A percentile compares a stretch with the other conserved stretches of the same genome.
Evolutionary conservation across 2,113 vertebrate species (phyloP).

Genomic region (Pangasianodon hypophthalmus): DNA sequence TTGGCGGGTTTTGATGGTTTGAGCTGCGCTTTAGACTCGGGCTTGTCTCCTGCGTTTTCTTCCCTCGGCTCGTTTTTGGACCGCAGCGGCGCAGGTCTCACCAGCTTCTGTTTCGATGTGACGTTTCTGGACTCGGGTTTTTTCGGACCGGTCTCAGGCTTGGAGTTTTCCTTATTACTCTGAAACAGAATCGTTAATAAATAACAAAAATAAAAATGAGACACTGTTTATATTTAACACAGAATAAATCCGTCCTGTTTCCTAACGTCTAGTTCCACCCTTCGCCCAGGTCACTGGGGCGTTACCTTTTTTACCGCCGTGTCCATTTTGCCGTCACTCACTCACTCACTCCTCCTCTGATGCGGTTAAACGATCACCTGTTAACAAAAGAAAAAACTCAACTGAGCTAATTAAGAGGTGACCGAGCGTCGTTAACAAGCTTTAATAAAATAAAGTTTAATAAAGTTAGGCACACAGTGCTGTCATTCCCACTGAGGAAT

Average conservation of each 20-base stretch:
- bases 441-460: background rate
- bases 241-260: background rate
- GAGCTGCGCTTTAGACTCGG: conserved; percentile 30
- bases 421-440: background rate
- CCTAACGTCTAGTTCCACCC: background rate
- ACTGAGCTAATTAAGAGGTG: background rate
- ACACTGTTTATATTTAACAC: background rate
- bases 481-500: background rate
- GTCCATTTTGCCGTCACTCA: conserved; percentile 56
- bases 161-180: conserved; percentile 75
- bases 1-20: background rate
- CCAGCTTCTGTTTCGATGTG: conserved; percentile 38
- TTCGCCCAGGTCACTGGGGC: background rate
- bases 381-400: background rate
- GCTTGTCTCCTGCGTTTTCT: conserved; percentile 33
- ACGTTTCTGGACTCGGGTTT: conserved; percentile 51
- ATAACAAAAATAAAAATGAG: background rate
- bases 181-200: conserved; percentile 40
- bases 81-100: conserved; percentile 44
- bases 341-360: background rate
- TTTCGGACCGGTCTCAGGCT: conserved; percentile 51
- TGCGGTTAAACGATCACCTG: background rate
- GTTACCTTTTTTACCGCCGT: conserved; percentile 39
- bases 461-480: background rate
- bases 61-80: conserved; percentile 56